Percentiles rank a stretch among this genome's conserved stretches.
Evolutionary conservation across 2,797 vertebrate genomes (phyloP).

Genomic region (Scleropages formosus): DNA sequence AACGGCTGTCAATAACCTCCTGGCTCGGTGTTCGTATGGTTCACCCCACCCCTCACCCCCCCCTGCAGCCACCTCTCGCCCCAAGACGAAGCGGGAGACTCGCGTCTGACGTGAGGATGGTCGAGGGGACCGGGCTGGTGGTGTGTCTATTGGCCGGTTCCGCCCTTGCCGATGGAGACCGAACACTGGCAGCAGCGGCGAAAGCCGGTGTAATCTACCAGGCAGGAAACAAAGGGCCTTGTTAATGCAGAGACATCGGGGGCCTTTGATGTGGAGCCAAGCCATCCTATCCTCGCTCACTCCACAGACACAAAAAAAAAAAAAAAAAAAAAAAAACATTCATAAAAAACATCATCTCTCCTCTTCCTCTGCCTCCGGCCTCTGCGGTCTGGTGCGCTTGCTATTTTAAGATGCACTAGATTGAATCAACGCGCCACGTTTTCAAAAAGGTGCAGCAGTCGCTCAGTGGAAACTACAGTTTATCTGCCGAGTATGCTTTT

Average conservation of each 20-base stretch:
- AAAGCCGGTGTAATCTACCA: constrained; percentile 87
- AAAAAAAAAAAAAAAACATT: no score
- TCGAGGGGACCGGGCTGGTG: neutral
- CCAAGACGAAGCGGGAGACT: neutral
- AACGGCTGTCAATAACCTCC: neutral
- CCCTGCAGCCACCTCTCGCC: constrained; percentile 44
- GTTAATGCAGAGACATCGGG: constrained; percentile 89
- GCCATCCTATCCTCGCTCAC: constrained; percentile 80
- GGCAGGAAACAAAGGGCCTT: constrained; percentile 91
- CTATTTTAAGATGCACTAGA: constrained; percentile 75
- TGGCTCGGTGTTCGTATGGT: neutral
- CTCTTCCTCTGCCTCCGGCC: constrained; percentile 71
- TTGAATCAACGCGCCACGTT: constrained; percentile 38
- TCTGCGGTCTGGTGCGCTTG: constrained; percentile 71
- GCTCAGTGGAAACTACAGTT: constrained; percentile 49
- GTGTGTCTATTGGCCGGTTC: neutral
- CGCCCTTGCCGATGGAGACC: constrained; percentile 66
- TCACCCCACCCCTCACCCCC: neutral
- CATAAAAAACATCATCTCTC: constrained; percentile 68
- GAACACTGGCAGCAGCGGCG: constrained; percentile 73
- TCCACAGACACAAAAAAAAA: constrained; percentile 65
- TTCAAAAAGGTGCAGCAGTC: constrained; percentile 35
- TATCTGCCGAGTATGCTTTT: constrained; percentile 22
- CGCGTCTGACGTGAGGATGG: neutral
- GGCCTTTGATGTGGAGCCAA: constrained; percentile 92